Evolutionary conservation across 2,888 invertebrate genomes (phyloP), one percentile per base, ranked within the genome.

Genomic region (Eristalis intricaria): DNA sequence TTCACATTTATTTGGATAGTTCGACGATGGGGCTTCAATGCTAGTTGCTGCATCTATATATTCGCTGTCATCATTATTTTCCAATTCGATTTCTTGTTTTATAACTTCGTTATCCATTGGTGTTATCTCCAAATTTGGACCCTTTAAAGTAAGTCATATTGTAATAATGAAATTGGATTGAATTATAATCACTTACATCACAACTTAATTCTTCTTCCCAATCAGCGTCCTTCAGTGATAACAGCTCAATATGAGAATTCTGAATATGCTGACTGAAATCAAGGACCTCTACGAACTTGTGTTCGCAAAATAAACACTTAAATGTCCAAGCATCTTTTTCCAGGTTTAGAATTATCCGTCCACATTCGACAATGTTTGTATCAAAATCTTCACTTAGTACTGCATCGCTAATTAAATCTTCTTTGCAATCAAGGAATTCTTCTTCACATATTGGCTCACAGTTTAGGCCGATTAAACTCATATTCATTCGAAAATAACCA

Each of bases 221-320:
- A 4, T 43, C 43, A 8, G 75, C 56, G 1, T 74, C 32, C 11
- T 76, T 64, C 8, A 26, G 19, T 1, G 63, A 11, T 5, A 76
- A 4, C 1, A 71, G 11, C 15, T 50, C 8, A 5, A 78, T 60
- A 35, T 87, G 86, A 19, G 0, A 0, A 13, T 61, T 11, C 1
- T 56, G 50, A 15, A 87, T 58, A 22, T 87, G 86, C 22, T 71
- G n/a, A 2, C 29, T 71, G 22, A 87, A 23, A 4, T 66, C 70
- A 11, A 66, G 15, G 0, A 75, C 26, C 23, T 87, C 75, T n/a
- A 13, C 15, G 23, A 66, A 87, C 10, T 26, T 38, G 11, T n/a
- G 26, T n/a, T 68, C 35, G 43, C 86, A 87, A 15, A 75, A 87
- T 1, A 70, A 22, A 26, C 86, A 87, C 10, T 32, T 65, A 22